Percentiles rank a stretch among this genome's conserved stretches.
Conservation (phyloP, 2,113 vertebrate species). For the Mus pahari region DNA sequence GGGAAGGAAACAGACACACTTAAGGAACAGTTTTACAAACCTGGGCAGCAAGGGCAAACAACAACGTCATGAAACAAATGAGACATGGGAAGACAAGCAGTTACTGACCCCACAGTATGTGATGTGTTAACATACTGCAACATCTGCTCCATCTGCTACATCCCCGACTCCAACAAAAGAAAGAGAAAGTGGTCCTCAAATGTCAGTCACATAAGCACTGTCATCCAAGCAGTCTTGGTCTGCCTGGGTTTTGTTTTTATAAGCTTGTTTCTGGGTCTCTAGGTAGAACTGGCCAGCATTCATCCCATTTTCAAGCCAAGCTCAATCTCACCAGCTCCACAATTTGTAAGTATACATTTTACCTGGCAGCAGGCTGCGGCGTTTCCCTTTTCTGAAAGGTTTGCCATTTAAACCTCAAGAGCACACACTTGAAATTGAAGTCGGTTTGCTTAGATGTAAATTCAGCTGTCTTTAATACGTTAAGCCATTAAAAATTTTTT, state of each 20-base stretch:
- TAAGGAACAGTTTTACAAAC: background rate
- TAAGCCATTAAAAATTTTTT: background rate
- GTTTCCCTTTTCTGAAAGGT: constrained; percentile 69
- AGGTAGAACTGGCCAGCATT: constrained; percentile 64
- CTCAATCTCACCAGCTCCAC: constrained; percentile 34
- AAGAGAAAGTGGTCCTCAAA: constrained; percentile 70
- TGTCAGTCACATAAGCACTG: constrained; percentile 66
- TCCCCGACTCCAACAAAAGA: constrained; percentile 70
- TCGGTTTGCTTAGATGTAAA: constrained; percentile 19
- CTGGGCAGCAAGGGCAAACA: background rate
- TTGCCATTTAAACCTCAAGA: constrained; percentile 73
- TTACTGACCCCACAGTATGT: background rate
- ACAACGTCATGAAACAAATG: background rate
- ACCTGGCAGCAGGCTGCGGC: constrained; percentile 49
- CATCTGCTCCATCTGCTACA: constrained; percentile 74
- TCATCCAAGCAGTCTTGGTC: background rate
- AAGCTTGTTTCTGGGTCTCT: constrained; percentile 65
- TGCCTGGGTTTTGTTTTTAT: constrained; percentile 68
- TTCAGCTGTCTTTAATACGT: constrained; percentile 40
- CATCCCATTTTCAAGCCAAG: constrained; percentile 65
- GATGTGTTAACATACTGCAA: constrained; percentile 64
- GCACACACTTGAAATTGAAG: constrained; percentile 22
- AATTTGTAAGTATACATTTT: constrained; percentile 74
- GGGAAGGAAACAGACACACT: background rate
- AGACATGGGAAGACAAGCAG: background rate